Evolutionary conservation across 2,797 vertebrate genomes (phyloP).

Genomic region (Anguilla marmorata): DNA sequence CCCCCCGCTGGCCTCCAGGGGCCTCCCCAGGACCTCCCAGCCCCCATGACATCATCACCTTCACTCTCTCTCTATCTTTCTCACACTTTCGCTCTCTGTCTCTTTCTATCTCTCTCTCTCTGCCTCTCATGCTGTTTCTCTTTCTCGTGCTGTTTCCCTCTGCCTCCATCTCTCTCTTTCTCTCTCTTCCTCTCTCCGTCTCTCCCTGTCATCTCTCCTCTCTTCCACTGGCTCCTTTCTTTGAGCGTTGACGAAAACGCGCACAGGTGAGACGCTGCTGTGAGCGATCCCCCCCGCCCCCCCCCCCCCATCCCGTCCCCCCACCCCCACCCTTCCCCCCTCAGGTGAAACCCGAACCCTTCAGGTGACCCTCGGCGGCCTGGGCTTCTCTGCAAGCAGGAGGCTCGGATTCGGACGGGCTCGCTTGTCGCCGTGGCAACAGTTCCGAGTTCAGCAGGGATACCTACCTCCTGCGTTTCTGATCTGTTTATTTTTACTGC

Average conservation of each 20-base stretch:
- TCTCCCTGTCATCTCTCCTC: conserved; percentile 42
- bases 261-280: neutral
- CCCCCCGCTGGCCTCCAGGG: conserved; percentile 23
- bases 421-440: neutral
- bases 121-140: neutral
- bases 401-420: neutral
- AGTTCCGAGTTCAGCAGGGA: conserved; percentile 49
- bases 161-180: neutral
- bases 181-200: conserved; percentile 43
- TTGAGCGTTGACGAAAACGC: conserved; percentile 10
- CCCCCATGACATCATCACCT: conserved; percentile 51
- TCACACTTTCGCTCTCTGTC: neutral
- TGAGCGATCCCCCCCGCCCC: too few species aligned
- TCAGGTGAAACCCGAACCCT: neutral
- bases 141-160: neutral
- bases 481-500: conserved; percentile 41
- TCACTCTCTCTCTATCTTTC: neutral
- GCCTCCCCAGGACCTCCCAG: conserved; percentile 60
- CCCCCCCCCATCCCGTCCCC: neutral
- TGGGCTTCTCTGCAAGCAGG: neutral
- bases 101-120: neutral
- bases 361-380: neutral
- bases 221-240: conserved; percentile 21
- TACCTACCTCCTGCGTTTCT: conserved; percentile 36
- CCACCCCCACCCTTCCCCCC: neutral